Base-by-base conservation (phyloP, 2,113 vertebrate genomes). In the Condylura cristata region DNA sequence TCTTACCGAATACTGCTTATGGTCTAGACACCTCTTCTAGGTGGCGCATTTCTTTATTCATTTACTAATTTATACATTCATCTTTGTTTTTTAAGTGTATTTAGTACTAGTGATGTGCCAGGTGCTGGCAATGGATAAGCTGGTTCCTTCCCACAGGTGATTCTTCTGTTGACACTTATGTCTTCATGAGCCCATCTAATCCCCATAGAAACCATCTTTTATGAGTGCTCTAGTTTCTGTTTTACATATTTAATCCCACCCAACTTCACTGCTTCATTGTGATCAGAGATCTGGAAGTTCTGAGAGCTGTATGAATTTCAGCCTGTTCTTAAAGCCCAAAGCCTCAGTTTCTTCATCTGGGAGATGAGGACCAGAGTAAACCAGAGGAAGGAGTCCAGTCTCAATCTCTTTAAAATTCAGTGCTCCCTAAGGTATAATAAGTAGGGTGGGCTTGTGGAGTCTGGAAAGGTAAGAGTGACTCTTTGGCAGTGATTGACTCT, bases 271-370 rank as follows among this genome's bases (percentile, higher is more conserved):
- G 16, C 56, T 65, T 76, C 58, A n/a, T 10, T 58, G 16, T 14
- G 79, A 46, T 63, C 83, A 88, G 34, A 86, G 34, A 85, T 26
- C 56, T 58, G 28, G 75, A 86, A 48, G 26, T 37, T 72, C 41
- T 89, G 88, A 60, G 70, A 58, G 56, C 39, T 84, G 3, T 70
- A 46, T 76, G 61, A 66, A 41, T 24, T 63, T 70, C 16, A 39
- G 22, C 34, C 58, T 12, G 24, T 89, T 89, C 37, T 37, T 24
- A 72, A 71, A 68, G 2, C 2, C 37, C 2, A 8, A 7, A 83
- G 9, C 39, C 94, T 90, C 80, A 14, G 46, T 88, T 68, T 95
- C 66, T 90, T 95, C 71, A 65, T 22, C 48, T 66, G 22, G 76
- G 75, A 90, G 86, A 61, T 20, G 53, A 86, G 39, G 86, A 92